Base-by-base conservation (phyloP, 2,888 invertebrate species). In the Vanessa cardui region DNA sequence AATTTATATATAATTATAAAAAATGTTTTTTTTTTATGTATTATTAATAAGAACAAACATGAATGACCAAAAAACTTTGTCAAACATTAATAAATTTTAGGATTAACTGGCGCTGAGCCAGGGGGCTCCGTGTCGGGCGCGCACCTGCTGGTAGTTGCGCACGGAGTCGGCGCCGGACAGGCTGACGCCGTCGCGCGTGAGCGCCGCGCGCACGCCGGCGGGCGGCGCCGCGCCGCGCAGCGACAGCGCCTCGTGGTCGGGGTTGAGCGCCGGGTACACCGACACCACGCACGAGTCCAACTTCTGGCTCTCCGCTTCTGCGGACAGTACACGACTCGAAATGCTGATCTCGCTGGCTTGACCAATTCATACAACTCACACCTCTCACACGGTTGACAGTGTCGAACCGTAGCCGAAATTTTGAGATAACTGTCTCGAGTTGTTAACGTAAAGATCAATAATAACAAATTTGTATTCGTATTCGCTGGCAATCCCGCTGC, bases 181-280 rank as follows among this genome's bases (percentile, higher is more conserved):
- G 4, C 96, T 95, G 72, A 97, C 97, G 0, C 98, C 98, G 86
- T 99, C 98, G 71, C 98, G 95, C 52, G 98, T 98, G 74, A 98
- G 96, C 68, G 98, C 96, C 44, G 98, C 97, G 73, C 95, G 95
- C 79, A 97, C 95, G 79, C 96, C 94, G 74, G 72, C 80, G 64
- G 98, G 94, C 86, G 96, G 94, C 31, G 88, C 89, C 16, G 89
- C 95, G 39, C 95, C 95, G 1, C 97, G 97, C 70, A 98, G 94
- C 33, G 95, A 94, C 73, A 98, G 94, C 76, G 96, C 97, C 88
- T 99, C 99, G 87, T 98, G 98, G 89, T 99, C 98, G 8, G 98
- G 98, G 93, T 99, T 98, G 75, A 99, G 92, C 8, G 98, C 97
- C 45, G 99, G 99, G 87, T 98, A 98, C 69, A 99, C 98, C 56